Base-by-base conservation (phyloP, 1,140 invertebrate species). In the Anagrus nilaparvatae region DNA sequence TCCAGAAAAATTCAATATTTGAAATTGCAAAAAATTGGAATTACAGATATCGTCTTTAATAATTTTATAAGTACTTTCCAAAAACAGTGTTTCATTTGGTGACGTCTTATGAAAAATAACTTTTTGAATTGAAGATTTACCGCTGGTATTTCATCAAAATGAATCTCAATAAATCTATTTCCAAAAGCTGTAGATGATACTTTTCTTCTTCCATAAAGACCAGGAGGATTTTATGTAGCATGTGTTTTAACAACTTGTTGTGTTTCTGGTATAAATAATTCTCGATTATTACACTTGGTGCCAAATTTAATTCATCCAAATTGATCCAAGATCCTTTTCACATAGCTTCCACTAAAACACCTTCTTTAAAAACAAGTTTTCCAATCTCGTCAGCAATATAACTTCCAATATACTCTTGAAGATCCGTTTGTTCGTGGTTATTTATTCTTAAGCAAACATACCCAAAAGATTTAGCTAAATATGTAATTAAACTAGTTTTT, bases 71-170 rank as follows among this genome's bases (percentile, higher is more conserved):
- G 95, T 99, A 51, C 91, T 95, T 67, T 98, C 96, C 27, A 99
- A 70, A 56, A 99, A 99, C n/a, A 99, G 70, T 4, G 97, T 99
- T 71, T 99, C 96, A 72, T 98, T 99, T 7, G 97, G 97, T 9
- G 94, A 96, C 89, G 99, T 98, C 74, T 99, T 99, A 59, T 99
- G 95, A 70, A 99, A 99, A 10, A 99, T 96, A 7, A 99, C 97
- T 75, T 99, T 99, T 64, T 97, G 91, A 59, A 99, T 99, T 3
- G 96, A 99, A n/a, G 95, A 97, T 70, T 99, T 99, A 43, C 97
- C 97, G 65, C 94, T 97, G 61, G 94, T 93, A 55, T 47, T 72
- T 71, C 48, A 43, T 43, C 46, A 43, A 36, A 39, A 9, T 23
- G 8, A 36, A 35, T 24, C 6, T n/a, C 31, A 31, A 31, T 4